phyloP scores from a whole-genome alignment of 1,140 invertebrate species.

The Mizuhopecten yessoensis region DNA sequence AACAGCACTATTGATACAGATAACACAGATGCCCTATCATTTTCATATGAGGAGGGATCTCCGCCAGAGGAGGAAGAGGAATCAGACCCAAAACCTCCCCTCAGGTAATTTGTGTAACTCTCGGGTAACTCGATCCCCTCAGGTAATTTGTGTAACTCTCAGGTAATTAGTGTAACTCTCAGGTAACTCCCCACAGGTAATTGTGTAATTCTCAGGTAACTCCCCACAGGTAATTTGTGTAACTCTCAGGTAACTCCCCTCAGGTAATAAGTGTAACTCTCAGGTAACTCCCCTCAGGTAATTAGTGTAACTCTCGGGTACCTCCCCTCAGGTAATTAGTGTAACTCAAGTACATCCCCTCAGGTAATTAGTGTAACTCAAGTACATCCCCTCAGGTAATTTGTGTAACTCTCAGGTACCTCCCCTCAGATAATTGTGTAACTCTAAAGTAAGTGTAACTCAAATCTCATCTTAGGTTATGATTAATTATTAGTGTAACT shows the following conservation, averaged over 20 bases:
- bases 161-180: background rate
- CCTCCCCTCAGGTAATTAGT: background rate
- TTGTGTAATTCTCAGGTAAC: too few relatives aligned
- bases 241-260: slow-evolving; percentile 68
- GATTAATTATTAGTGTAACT: too few relatives aligned
- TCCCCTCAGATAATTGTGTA: too few relatives aligned
- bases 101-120: too few relatives aligned
- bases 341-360: slow-evolving; percentile 60
- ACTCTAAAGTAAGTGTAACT: slow-evolving; percentile 15
- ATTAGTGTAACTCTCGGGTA: too few relatives aligned
- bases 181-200: slow-evolving; percentile 66
- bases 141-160: too few relatives aligned
- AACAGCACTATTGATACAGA: slow-evolving; percentile 73
- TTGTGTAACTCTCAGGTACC: background rate
- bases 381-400: too few relatives aligned
- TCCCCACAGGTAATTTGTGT: slow-evolving; percentile 81
- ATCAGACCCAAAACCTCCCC: slow-evolving; percentile 78
- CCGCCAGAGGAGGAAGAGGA: slow-evolving; percentile 73
- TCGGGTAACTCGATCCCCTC: slow-evolving; percentile 62
- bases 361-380: slow-evolving; percentile 71
- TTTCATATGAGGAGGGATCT: slow-evolving; percentile 58
- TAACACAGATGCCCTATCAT: slow-evolving; percentile 58
- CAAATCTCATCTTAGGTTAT: slow-evolving; percentile 82
- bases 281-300: slow-evolving; percentile 76
- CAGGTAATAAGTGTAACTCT: too few relatives aligned